Percentiles rank a stretch among this genome's conserved stretches.
Conservation (phyloP, 2,113 vertebrate genomes). For the Rutilus rutilus region DNA sequence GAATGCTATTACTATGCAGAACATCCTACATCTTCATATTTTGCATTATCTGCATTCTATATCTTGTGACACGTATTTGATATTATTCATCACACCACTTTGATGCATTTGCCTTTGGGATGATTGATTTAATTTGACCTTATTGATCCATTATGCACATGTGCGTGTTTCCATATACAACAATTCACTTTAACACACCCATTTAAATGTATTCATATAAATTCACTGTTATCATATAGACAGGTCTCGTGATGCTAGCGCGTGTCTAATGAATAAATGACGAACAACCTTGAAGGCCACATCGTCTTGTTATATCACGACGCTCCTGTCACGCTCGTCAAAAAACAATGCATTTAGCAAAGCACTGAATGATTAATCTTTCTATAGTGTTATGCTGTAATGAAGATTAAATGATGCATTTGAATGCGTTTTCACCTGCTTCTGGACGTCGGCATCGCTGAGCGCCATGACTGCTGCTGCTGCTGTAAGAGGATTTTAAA, state of each 20-base stretch:
- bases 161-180: no score
- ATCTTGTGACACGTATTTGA: neutral
- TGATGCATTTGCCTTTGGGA: neutral
- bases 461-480: constrained; percentile 85
- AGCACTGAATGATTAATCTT: neutral
- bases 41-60: neutral
- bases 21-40: neutral
- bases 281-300: constrained; percentile 36
- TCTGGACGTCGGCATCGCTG: constrained; percentile 97
- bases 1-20: neutral
- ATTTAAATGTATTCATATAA: neutral
- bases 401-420: constrained; percentile 50
- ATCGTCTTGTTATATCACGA: neutral
- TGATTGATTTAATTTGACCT: neutral
- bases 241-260: constrained; percentile 1
- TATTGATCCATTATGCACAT: neutral
- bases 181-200: no score
- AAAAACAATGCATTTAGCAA: neutral
- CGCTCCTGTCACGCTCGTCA: neutral
- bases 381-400: neutral
- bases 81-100: neutral
- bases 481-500: constrained; percentile 31
- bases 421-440: constrained; percentile 81
- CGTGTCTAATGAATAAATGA: neutral
- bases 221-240: neutral